Percentiles rank a stretch among this genome's conserved stretches.
Evolutionary conservation across 92 coral and sea anemone genomes (phyloP).

Genomic region (Phenganax subtilis): DNA sequence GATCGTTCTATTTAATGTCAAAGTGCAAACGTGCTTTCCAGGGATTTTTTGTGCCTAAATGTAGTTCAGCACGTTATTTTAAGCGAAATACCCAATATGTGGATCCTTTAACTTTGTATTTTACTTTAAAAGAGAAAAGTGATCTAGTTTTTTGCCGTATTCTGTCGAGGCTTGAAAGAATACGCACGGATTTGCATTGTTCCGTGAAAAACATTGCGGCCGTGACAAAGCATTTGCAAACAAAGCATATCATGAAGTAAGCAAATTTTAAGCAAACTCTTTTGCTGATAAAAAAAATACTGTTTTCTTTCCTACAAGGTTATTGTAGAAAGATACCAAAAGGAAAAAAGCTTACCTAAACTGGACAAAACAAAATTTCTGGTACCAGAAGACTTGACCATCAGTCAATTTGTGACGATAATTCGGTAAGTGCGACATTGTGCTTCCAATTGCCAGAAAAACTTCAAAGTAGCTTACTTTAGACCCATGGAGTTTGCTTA

Average conservation of each 20-base stretch:
- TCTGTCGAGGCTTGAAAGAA: not conserved
- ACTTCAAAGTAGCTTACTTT: not conserved
- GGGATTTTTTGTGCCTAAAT: not conserved
- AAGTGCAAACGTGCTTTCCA: slow-evolving; percentile 17
- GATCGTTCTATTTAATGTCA: not conserved
- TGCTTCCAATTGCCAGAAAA: not conserved
- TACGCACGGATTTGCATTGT: not conserved
- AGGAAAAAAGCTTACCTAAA: slow-evolving; percentile 86
- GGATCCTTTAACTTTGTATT: not conserved
- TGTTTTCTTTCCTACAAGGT: slow-evolving; percentile 51
- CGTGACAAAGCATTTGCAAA: slow-evolving; percentile 13
- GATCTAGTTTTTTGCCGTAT: not conserved
- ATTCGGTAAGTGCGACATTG: slow-evolving; percentile 65
- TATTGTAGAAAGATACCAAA: slow-evolving; percentile 95
- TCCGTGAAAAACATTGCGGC: not conserved
- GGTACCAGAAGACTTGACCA: slow-evolving; percentile 92
- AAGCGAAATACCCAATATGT: not conserved
- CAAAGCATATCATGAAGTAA: not conserved
- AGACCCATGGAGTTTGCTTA: not conserved
- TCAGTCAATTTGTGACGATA: slow-evolving; percentile 98
- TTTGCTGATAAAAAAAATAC: not conserved
- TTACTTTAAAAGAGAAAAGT: not conserved
- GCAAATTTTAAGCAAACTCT: not conserved
- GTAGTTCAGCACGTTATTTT: not conserved
- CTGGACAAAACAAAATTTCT: slow-evolving; percentile 93